A percentile compares a stretch with the other conserved stretches of the same genome.
These are phyloP conservation scores for Pseudochaenichthys georgianus DNA, from an alignment of 2,797 vertebrate genomes.

Conservation along the genomic window DNA sequence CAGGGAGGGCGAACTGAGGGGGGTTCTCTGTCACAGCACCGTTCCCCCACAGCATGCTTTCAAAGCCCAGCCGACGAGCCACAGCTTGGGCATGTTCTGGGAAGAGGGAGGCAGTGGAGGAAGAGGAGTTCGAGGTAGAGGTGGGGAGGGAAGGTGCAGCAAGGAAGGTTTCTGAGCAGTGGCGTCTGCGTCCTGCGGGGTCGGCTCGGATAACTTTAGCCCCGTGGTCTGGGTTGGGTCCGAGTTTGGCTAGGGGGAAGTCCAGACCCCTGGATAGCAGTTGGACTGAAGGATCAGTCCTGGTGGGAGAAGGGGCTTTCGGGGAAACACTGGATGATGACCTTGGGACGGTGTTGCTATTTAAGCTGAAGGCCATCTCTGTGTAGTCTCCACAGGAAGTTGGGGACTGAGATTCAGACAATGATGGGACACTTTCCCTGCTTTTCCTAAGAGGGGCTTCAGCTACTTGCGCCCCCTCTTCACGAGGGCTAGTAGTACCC, in stretches of 20 bases:
- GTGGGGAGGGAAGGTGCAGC: constrained; percentile 71
- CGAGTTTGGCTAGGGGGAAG: constrained; percentile 78
- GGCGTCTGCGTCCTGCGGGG: constrained; percentile 81
- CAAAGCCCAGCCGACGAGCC: constrained; percentile 81
- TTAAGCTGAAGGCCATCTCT: constrained; percentile 84
- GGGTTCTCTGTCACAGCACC: constrained; percentile 69
- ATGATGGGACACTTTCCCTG: constrained; percentile 65
- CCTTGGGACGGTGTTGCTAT: constrained; percentile 57
- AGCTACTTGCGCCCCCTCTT: constrained; percentile 55
- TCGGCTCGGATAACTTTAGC: constrained; percentile 85
- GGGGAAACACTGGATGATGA: constrained; percentile 68
- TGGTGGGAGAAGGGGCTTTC: constrained; percentile 77
- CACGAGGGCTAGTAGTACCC: constrained; percentile 35
- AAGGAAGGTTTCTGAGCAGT: constrained; percentile 87
- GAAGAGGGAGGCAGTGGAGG: constrained; percentile 82
- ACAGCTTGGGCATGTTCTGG: constrained; percentile 82
- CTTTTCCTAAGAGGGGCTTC: constrained; percentile 63
- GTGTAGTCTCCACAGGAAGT: constrained; percentile 81
- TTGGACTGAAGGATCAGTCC: constrained; percentile 72
- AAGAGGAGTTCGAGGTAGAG: constrained; percentile 71
- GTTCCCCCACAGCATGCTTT: constrained; percentile 80
- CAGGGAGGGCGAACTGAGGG: constrained; percentile 67
- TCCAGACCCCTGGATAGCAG: constrained; percentile 77
- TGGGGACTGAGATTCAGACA: constrained; percentile 71
- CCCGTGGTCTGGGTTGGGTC: constrained; percentile 83